Evolutionary conservation across 2,888 invertebrate species (phyloP), one percentile per base, ranked within the genome.

Genomic region (Callyntrura sp.): DNA sequence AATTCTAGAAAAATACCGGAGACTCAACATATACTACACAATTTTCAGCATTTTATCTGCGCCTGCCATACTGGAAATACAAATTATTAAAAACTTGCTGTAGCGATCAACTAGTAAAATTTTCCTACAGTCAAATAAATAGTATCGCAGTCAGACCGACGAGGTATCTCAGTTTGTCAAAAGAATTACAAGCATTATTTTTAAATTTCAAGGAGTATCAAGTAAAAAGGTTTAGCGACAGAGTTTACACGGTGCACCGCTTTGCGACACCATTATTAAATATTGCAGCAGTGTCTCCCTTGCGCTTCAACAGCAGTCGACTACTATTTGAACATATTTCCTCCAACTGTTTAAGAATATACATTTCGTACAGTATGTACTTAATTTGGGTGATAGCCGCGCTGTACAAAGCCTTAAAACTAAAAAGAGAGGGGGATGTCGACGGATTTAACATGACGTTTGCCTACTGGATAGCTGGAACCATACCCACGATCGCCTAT

Each of bases 151-250:
- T n/a, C n/a, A n/a, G n/a, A n/a, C n/a, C n/a, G n/a, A n/a, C n/a
- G n/a, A n/a, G n/a, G n/a, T n/a, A n/a, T n/a, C n/a, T n/a, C n/a
- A n/a, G n/a, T n/a, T n/a, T n/a, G n/a, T n/a, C n/a, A n/a, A n/a
- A n/a, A n/a, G n/a, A n/a, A n/a, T n/a, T n/a, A n/a, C n/a, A n/a
- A n/a, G n/a, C n/a, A n/a, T n/a, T n/a, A n/a, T n/a, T n/a, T n/a
- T n/a, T n/a, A n/a, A n/a, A n/a, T n/a, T n/a, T n/a, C n/a, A n/a
- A n/a, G n/a, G n/a, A n/a, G n/a, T n/a, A n/a, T n/a, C n/a, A n/a
- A n/a, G n/a, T n/a, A n/a, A 76, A 1, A 73, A 76, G 57, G 79
- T 79, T 60, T 79, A 79, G 79, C 23, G 25, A 57, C 11, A 35
- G 79, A n/a, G 28, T 79, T 57, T 79, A 60, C 43, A 43, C 2